Conservation (phyloP, 2,888 invertebrate genomes). For the Crioceris asparagi region DNA sequence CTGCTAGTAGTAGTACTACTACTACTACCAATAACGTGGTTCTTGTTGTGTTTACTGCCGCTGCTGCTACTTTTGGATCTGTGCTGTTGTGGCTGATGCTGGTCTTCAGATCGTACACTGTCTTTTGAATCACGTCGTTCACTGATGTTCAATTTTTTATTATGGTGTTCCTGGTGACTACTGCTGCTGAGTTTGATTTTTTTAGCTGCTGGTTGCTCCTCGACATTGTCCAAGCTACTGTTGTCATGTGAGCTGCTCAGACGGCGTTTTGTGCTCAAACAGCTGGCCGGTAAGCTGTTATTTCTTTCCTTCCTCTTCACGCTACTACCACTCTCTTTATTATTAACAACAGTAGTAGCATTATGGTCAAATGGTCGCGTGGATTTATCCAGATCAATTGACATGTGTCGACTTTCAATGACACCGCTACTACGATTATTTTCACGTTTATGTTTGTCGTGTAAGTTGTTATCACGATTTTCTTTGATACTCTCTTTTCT, state of each 20-base stretch:
- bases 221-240: constrained; percentile 48
- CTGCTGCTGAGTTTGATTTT: constrained; percentile 49
- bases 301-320: constrained; percentile 49
- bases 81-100: no score
- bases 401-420: constrained; percentile 38
- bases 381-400: constrained; percentile 40
- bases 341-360: no score
- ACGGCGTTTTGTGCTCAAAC: constrained; percentile 61
- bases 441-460: constrained; percentile 39
- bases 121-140: constrained; percentile 67
- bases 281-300: constrained; percentile 50
- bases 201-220: constrained; percentile 54
- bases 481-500: constrained; percentile 40
- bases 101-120: constrained; percentile 34
- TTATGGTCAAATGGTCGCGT: constrained; percentile 14
- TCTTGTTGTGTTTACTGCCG: constrained; percentile 47
- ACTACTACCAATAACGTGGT: no score
- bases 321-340: constrained; percentile 27
- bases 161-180: no score
- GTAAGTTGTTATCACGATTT: constrained; percentile 40
- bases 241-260: constrained; percentile 75
- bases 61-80: no score
- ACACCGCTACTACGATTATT: constrained; percentile 22
- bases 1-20: no score
- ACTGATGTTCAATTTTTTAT: constrained; percentile 38